These are phyloP conservation scores for Drosophila gaucha DNA, from an alignment of 2,888 invertebrate genomes.

Conservation along the genomic window DNA sequence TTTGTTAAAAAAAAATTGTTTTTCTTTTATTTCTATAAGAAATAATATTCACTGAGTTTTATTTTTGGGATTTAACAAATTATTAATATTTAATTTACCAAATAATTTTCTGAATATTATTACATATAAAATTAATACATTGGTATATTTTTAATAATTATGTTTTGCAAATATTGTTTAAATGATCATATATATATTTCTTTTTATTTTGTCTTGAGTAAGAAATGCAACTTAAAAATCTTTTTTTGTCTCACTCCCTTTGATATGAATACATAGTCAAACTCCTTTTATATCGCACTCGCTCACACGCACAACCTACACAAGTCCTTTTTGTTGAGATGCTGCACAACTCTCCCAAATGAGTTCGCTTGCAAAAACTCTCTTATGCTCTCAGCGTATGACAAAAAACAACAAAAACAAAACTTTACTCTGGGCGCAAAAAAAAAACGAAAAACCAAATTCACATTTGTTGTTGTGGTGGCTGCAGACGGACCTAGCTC, in stretches of 20 bases:
- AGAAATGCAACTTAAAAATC: slow-evolving; percentile 9
- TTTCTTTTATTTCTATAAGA: too few species aligned
- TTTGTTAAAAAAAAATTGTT: too few species aligned
- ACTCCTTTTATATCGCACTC: slow-evolving; percentile 21
- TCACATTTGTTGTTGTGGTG: slow-evolving; percentile 31
- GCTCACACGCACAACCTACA: slow-evolving; percentile 22
- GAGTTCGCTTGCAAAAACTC: slow-evolving; percentile 39
- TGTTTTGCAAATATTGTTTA: too few species aligned
- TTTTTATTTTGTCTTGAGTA: slow-evolving; percentile 4
- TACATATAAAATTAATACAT: not conserved
- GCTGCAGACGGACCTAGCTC: slow-evolving; percentile 38
- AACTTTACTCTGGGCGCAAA: slow-evolving; percentile 49
- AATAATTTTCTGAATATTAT: not conserved
- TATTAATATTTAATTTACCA: not conserved
- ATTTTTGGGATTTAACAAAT: not conserved
- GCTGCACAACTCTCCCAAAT: slow-evolving; percentile 64
- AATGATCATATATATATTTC: not conserved
- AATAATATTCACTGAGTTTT: too few species aligned
- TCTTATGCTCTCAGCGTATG: slow-evolving; percentile 27
- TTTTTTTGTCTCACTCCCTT: slow-evolving; percentile 25
- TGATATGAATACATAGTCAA: slow-evolving; percentile 22
- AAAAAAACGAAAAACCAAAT: slow-evolving; percentile 13
- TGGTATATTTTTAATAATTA: too few species aligned
- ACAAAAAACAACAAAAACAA: slow-evolving; percentile 16
- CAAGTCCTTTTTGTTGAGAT: slow-evolving; percentile 36